Conservation (phyloP, 2,888 invertebrate genomes). For the Zhengitettix transpicula region DNA sequence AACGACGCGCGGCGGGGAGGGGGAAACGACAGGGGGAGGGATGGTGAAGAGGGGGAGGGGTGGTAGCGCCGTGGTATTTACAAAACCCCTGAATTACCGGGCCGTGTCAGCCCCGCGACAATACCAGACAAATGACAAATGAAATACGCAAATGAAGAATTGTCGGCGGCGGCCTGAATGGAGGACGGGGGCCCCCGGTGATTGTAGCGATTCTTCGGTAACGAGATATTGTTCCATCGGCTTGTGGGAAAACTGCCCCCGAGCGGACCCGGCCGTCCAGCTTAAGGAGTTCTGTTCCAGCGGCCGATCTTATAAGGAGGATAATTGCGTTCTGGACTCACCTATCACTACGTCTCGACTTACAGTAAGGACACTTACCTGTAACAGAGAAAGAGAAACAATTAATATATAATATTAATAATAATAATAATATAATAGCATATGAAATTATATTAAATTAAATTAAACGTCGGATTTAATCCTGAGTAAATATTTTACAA, state of each 20-base stretch:
- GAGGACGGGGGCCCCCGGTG: constrained; percentile 13
- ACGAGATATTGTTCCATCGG: constrained; percentile 12
- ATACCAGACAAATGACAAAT: constrained; percentile 34
- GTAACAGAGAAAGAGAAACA: too few relatives aligned
- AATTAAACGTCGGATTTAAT: too few relatives aligned
- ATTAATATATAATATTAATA: too few relatives aligned
- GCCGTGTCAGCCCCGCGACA: constrained; percentile 19
- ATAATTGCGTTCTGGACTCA: too few relatives aligned
- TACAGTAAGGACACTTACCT: too few relatives aligned
- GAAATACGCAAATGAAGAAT: constrained; percentile 38
- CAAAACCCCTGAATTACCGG: constrained; percentile 12
- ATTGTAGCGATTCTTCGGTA: constrained; percentile 10
- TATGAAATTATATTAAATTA: too few relatives aligned
- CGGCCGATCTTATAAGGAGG: not conserved
- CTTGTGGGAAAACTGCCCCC: not conserved
- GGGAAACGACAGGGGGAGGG: not conserved
- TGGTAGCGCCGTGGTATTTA: constrained; percentile 8
- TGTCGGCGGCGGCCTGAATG: constrained; percentile 30
- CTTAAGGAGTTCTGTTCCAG: not conserved
- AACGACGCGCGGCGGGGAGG: not conserved
- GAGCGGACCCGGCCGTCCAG: constrained; percentile 2
- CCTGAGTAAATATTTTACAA: too few relatives aligned
- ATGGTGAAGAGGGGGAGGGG: not conserved
- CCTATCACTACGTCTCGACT: too few relatives aligned
- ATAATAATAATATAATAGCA: too few relatives aligned